Conservation (phyloP, 1,140 invertebrate species). For the Anagrus nilaparvatae region DNA sequence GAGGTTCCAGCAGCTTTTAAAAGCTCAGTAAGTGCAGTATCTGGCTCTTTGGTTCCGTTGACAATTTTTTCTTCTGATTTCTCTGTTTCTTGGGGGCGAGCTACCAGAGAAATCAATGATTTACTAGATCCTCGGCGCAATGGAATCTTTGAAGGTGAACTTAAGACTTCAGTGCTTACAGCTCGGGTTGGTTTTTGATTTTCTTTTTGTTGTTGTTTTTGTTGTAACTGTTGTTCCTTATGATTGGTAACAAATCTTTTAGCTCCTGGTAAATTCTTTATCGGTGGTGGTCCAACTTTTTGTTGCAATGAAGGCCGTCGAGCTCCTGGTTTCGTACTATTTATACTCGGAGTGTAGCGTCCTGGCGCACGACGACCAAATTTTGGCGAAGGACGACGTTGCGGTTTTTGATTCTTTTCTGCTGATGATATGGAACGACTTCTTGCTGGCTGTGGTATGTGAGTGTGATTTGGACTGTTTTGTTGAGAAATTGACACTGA, state of each 20-base stretch:
- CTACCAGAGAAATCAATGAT: constrained; percentile 6
- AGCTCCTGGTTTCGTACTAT: constrained; percentile 10
- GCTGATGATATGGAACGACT: constrained; percentile 29
- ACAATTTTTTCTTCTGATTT: not conserved
- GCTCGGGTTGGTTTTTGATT: constrained; percentile 2
- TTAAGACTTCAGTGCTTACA: constrained; percentile 16
- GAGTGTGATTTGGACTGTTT: constrained; percentile 35
- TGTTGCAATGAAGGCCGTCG: not conserved
- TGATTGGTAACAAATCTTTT: constrained; percentile 12
- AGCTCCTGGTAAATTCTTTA: not conserved
- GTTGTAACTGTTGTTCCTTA: constrained; percentile 12
- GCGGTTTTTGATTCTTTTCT: constrained; percentile 23
- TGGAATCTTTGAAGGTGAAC: constrained; percentile 33
- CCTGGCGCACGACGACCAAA: constrained; percentile 21
- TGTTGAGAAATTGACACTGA: constrained; percentile 36
- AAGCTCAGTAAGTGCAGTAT: constrained; percentile 27
- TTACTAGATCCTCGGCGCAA: constrained; percentile 19
- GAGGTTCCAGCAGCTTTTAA: constrained; percentile 31
- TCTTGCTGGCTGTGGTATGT: constrained; percentile 31
- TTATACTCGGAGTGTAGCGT: constrained; percentile 20
- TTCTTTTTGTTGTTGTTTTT: constrained; percentile 3
- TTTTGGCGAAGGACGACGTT: constrained; percentile 24
- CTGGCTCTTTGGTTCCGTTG: constrained; percentile 4
- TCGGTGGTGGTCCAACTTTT: not conserved
- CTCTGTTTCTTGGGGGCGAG: too few species aligned